Conservation (phyloP, 2,888 invertebrate species). For the Spodoptera littoralis region DNA sequence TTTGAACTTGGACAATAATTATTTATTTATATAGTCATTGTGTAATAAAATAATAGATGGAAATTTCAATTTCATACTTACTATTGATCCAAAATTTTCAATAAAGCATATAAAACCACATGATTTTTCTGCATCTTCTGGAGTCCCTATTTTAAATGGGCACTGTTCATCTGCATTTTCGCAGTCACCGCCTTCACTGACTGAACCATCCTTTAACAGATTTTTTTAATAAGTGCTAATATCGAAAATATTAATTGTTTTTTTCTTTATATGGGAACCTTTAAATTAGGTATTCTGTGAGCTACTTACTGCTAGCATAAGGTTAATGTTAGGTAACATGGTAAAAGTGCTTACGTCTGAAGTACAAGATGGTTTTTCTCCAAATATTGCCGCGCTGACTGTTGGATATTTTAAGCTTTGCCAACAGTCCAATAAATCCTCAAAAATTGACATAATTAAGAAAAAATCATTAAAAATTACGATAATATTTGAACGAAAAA, state of each 20-base stretch:
- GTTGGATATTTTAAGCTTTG: slow-evolving; percentile 63
- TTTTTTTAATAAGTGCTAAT: too few species aligned
- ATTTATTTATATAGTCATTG: too few species aligned
- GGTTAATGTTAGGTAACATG: not conserved
- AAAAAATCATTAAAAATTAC: slow-evolving; percentile 74
- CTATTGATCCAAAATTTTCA: slow-evolving; percentile 11
- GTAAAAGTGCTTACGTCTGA: slow-evolving; percentile 69
- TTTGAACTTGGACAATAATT: too few species aligned
- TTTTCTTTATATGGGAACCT: too few species aligned
- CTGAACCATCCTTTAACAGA: slow-evolving; percentile 71
- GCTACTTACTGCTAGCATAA: not conserved
- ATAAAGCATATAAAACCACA: slow-evolving; percentile 42
- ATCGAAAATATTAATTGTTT: too few species aligned
- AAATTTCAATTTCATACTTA: slow-evolving; percentile 9
- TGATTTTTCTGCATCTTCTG: slow-evolving; percentile 34
- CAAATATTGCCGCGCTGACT: slow-evolving; percentile 70
- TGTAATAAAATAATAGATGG: not conserved
- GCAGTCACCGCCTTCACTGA: slow-evolving; percentile 71
- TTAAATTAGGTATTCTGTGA: too few species aligned
- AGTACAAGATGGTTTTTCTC: slow-evolving; percentile 73
- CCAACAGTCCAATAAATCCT: slow-evolving; percentile 68
- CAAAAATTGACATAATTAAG: slow-evolving; percentile 81
- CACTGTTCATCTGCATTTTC: slow-evolving; percentile 73
- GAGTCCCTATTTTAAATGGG: slow-evolving; percentile 43
- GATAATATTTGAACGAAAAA: slow-evolving; percentile 61